Conservation (phyloP, 2,113 vertebrate genomes). For the Solenodon paradoxus region DNA sequence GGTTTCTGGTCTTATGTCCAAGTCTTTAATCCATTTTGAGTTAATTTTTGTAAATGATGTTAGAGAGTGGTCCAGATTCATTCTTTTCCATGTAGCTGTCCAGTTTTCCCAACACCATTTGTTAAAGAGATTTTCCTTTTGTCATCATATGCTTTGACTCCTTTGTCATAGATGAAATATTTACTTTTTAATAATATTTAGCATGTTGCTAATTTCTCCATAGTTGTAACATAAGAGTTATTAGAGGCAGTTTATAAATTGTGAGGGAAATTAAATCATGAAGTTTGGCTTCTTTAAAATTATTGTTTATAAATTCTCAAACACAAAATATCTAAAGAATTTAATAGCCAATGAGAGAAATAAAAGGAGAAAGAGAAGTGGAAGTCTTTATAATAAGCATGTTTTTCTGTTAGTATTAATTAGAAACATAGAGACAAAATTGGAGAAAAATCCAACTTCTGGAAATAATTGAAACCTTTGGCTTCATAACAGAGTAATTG, state of each 20-base stretch:
- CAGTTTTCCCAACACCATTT: too few species aligned
- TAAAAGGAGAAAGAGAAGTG: background rate
- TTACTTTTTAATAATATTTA: background rate
- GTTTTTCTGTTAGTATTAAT: background rate
- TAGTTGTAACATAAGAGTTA: background rate
- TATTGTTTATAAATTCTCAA: background rate
- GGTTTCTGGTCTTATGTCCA: too few species aligned
- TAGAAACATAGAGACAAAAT: background rate
- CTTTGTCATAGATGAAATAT: too few species aligned
- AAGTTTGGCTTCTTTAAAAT: background rate
- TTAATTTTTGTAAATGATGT: too few species aligned
- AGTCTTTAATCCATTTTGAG: too few species aligned
- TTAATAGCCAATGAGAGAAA: background rate
- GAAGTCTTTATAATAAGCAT: background rate
- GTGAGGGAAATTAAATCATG: background rate
- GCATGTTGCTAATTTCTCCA: background rate
- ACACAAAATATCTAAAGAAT: background rate
- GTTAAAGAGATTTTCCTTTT: too few species aligned
- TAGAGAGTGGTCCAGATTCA: too few species aligned
- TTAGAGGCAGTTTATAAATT: background rate
- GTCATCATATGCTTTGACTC: too few species aligned
- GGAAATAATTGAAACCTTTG: background rate
- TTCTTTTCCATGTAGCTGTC: too few species aligned
- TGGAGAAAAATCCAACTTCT: background rate
- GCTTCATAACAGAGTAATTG: background rate